Evolutionary conservation across 2,113 vertebrate species (phyloP).

Genomic region (Takifugu bimaculatus): DNA sequence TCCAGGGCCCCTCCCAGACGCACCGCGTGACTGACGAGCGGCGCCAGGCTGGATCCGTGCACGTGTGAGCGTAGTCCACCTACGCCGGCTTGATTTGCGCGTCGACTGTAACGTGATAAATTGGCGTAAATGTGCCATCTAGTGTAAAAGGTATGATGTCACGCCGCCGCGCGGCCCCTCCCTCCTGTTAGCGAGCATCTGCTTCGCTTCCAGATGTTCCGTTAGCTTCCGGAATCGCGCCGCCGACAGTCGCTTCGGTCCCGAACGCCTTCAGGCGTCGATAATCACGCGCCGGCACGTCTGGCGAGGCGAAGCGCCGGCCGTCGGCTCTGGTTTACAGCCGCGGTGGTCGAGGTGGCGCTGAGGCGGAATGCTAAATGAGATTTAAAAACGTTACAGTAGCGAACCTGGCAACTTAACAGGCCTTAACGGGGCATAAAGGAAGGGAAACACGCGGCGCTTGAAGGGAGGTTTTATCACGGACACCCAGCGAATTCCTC

Average conservation of each 20-base stretch:
- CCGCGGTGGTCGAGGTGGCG: not conserved
- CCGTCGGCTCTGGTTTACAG: constrained; percentile 19
- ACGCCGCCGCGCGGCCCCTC: constrained; percentile 15
- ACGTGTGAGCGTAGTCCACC: too few species aligned
- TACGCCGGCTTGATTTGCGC: too few species aligned
- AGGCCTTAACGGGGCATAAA: constrained; percentile 15
- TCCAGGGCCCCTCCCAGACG: too few species aligned
- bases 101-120: too few species aligned
- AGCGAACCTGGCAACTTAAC: not conserved
- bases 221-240: constrained; percentile 19
- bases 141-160: constrained; percentile 15
- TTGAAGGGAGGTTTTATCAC: constrained; percentile 37
- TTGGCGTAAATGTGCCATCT: too few species aligned
- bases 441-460: constrained; percentile 24
- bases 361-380: constrained; percentile 20
- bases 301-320: too few species aligned
- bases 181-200: constrained; percentile 5
- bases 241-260: too few species aligned
- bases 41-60: too few species aligned
- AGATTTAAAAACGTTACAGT: constrained; percentile 2
- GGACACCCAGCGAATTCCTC: constrained; percentile 18
- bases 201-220: constrained; percentile 5
- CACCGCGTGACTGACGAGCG: too few species aligned
- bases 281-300: too few species aligned
- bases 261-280: too few species aligned